These are phyloP conservation scores for Agrochola litura DNA, from an alignment of 2,888 invertebrate species.

Conservation along the genomic window DNA sequence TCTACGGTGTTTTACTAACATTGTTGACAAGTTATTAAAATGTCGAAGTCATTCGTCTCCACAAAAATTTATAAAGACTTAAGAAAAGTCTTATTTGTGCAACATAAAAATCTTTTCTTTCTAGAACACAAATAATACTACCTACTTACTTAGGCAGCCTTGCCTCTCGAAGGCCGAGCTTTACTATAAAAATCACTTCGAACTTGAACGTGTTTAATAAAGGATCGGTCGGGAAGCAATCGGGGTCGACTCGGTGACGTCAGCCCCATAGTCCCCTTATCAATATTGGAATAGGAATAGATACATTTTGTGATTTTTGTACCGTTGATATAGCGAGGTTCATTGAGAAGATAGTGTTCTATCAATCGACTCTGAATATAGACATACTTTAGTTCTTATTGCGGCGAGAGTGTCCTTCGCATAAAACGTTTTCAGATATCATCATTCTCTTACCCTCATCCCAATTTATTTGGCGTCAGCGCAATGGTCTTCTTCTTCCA, in stretches of 20 bases:
- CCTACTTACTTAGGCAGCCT: not conserved
- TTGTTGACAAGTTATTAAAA: not conserved
- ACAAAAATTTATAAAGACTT: not conserved
- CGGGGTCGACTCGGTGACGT: slow-evolving; percentile 34
- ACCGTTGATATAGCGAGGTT: not conserved
- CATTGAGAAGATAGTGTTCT: not conserved
- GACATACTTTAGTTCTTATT: not conserved
- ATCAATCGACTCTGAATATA: not conserved
- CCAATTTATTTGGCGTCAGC: too few relatives aligned
- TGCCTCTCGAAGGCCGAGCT: slow-evolving; percentile 4
- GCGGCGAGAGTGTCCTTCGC: too few relatives aligned
- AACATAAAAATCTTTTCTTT: not conserved
- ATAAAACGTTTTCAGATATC: too few relatives aligned
- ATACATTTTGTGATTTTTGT: not conserved
- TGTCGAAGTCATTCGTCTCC: not conserved
- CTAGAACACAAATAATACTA: not conserved
- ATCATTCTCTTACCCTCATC: too few relatives aligned
- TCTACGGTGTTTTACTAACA: not conserved
- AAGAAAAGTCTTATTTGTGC: too few relatives aligned
- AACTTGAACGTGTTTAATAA: slow-evolving; percentile 27
- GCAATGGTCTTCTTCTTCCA: too few relatives aligned
- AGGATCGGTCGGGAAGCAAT: slow-evolving; percentile 22
- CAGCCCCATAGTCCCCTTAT: slow-evolving; percentile 12
- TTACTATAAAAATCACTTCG: slow-evolving; percentile 3
- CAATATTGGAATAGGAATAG: not conserved